Conservation (phyloP, 2,888 invertebrate genomes). For the Antitype chi region DNA sequence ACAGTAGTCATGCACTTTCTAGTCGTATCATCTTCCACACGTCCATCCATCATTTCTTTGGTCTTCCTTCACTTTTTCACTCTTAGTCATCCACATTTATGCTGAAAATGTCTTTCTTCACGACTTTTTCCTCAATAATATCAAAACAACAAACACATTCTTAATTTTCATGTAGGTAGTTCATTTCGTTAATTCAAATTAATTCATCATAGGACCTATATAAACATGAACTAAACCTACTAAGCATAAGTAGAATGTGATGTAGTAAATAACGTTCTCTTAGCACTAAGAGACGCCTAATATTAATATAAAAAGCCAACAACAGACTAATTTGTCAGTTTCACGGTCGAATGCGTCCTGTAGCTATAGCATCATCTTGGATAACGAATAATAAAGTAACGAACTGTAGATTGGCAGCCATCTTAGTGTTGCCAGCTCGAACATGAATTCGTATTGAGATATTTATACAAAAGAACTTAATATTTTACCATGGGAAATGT, state of each 20-base stretch:
- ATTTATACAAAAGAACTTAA: background rate
- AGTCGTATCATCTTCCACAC: background rate
- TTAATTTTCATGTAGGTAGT: background rate
- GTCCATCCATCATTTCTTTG: too few species aligned
- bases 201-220: background rate
- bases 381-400: constrained; percentile 68
- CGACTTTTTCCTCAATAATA: background rate
- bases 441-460: background rate
- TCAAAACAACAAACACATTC: background rate
- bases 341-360: constrained; percentile 62
- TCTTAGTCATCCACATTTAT: background rate
- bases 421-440: constrained; percentile 62
- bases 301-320: constrained; percentile 46
- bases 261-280: constrained; percentile 17
- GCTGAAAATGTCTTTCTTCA: background rate
- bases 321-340: constrained; percentile 67
- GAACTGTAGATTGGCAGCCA: constrained; percentile 67
- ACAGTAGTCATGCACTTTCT: background rate
- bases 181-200: background rate
- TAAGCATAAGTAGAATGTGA: constrained; percentile 2
- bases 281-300: constrained; percentile 15
- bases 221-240: background rate
- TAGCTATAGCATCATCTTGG: constrained; percentile 60
- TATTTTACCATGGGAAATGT: background rate
- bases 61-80: background rate